phyloP scores from a whole-genome alignment of 1,140 invertebrate genomes.

The honey bee (Apis mellifera) region DNA sequence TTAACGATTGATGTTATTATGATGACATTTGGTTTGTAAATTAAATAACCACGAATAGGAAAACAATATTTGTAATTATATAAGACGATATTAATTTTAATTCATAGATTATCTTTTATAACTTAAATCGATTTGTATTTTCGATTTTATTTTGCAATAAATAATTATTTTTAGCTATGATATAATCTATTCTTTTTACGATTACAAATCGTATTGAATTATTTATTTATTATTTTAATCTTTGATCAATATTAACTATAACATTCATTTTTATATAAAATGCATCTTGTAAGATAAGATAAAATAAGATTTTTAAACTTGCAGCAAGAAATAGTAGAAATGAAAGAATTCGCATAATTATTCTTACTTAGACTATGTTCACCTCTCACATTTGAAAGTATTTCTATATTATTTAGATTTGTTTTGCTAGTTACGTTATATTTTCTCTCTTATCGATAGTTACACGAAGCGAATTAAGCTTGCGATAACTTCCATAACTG shows the following conservation, averaged over 20 bases:
- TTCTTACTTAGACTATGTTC: background rate
- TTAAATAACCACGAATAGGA: background rate
- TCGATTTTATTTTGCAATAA: no score
- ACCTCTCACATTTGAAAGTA: background rate
- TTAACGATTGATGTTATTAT: background rate
- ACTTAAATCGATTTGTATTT: no score
- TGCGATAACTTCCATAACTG: background rate
- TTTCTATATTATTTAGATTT: background rate
- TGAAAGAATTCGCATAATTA: background rate
- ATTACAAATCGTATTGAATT: background rate
- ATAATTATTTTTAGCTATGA: no score
- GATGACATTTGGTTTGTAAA: background rate
- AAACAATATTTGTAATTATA: background rate
- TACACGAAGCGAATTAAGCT: background rate
- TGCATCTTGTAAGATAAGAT: no score
- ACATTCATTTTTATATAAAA: no score
- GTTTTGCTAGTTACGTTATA: background rate
- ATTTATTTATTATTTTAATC: background rate
- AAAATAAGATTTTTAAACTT: no score
- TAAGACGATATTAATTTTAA: no score
- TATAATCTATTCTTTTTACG: background rate
- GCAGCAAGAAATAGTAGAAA: background rate
- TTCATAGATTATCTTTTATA: no score
- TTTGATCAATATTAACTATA: no score
- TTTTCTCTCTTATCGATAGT: slow-evolving; percentile 6